Percentiles rank a stretch among this genome's conserved stretches.
phyloP scores from a whole-genome alignment of 2,888 invertebrate genomes.

The Synergus itoensis region DNA sequence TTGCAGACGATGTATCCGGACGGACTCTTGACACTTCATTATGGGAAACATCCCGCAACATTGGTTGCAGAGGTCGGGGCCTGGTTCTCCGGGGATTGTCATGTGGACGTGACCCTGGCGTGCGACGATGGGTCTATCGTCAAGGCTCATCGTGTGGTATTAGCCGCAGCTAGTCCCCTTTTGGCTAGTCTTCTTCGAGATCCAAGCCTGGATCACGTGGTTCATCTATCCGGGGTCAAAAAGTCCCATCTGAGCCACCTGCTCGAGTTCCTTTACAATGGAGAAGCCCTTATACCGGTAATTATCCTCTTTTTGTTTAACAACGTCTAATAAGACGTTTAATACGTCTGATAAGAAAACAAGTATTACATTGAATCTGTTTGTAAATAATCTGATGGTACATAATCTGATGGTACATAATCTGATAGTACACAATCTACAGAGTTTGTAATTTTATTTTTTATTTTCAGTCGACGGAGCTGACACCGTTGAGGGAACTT shows the following conservation, averaged over 20 bases:
- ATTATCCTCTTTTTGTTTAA: not conserved
- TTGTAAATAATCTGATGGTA: too few relatives aligned
- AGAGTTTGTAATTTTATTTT: not conserved
- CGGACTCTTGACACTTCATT: constrained; percentile 91
- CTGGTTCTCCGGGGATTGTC: constrained; percentile 92
- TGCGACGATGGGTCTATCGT: constrained; percentile 91
- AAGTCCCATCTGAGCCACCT: constrained; percentile 89
- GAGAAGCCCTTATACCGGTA: constrained; percentile 90
- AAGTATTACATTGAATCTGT: too few relatives aligned
- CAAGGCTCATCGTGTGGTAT: constrained; percentile 90
- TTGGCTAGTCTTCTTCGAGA: constrained; percentile 82
- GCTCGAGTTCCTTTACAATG: constrained; percentile 91
- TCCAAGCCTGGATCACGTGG: constrained; percentile 80
- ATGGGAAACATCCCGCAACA: constrained; percentile 96
- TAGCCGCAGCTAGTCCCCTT: constrained; percentile 92
- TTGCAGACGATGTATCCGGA: constrained; percentile 80
- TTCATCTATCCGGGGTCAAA: constrained; percentile 91
- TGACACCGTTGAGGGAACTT: constrained; percentile 90
- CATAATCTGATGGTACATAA: too few relatives aligned
- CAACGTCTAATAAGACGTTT: not conserved
- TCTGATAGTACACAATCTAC: too few relatives aligned
- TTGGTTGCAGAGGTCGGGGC: constrained; percentile 94
- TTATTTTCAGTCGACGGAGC: constrained; percentile 86
- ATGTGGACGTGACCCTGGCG: constrained; percentile 91
- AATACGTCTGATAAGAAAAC: not conserved